Conservation (phyloP, 2,797 vertebrate species). For the Epinephelus malabaricus region DNA sequence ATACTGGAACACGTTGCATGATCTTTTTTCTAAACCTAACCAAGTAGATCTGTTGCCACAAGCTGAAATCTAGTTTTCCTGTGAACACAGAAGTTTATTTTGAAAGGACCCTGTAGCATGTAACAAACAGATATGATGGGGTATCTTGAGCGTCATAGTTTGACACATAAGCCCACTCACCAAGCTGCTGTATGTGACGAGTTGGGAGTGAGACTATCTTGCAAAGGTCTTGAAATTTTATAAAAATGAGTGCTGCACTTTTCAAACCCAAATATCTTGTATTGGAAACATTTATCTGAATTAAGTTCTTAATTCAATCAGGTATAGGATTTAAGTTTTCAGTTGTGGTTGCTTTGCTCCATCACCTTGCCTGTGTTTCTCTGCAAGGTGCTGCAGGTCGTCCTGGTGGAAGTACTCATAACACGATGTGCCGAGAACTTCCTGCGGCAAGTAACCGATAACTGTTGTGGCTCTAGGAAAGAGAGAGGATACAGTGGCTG, state of each 20-base stretch:
- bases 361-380: conserved; percentile 96
- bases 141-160: too few species aligned
- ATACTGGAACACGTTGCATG: too few species aligned
- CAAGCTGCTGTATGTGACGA: too few species aligned
- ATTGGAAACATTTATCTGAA: neutral
- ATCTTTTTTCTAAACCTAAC: too few species aligned
- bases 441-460: conserved; percentile 96
- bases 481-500: neutral
- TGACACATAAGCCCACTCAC: too few species aligned
- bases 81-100: too few species aligned
- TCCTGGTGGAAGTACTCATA: conserved; percentile 99
- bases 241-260: neutral
- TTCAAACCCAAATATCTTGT: neutral
- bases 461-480: conserved; percentile 91
- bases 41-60: too few species aligned
- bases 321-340: neutral
- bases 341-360: neutral
- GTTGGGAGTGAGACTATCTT: too few species aligned
- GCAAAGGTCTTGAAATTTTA: neutral
- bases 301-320: neutral
- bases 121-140: too few species aligned
- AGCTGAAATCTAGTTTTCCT: too few species aligned
- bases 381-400: conserved; percentile 94
- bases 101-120: too few species aligned
- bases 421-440: conserved; percentile 96